A percentile compares a stretch with the other conserved stretches of the same genome.
Evolutionary conservation across 2,113 vertebrate species (phyloP).

Genomic region (Ailuropoda melanoleuca): DNA sequence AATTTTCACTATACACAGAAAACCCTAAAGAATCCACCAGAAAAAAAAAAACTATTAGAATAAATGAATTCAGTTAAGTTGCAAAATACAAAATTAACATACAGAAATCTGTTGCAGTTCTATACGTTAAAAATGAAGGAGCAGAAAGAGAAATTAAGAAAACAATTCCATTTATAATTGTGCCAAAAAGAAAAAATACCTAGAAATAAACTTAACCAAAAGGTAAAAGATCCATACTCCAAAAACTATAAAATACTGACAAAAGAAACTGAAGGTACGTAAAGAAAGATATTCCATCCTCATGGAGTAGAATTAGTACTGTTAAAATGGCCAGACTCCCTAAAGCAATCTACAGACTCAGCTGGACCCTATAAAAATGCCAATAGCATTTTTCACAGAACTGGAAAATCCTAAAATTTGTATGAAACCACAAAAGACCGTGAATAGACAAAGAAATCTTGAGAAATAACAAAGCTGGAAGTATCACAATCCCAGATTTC

Average conservation of each 20-base stretch:
- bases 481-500: not conserved
- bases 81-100: not conserved
- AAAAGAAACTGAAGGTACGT: not conserved
- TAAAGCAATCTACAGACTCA: not conserved
- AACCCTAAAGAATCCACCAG: not conserved
- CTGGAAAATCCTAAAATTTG: not conserved
- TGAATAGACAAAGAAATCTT: not conserved
- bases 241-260: not conserved
- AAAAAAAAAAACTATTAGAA: not conserved
- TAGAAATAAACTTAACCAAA: not conserved
- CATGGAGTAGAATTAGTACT: not conserved
- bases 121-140: not conserved
- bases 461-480: not conserved
- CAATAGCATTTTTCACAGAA: not conserved
- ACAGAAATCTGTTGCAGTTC: not conserved
- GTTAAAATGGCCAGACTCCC: not conserved
- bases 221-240: not conserved
- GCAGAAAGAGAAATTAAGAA: not conserved
- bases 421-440: not conserved
- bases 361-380: not conserved
- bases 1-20: not conserved
- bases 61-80: not conserved
- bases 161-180: not conserved
- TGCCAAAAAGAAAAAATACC: not conserved
- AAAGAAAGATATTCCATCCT: not conserved